These are phyloP conservation scores for Sinelater perroti DNA, from an alignment of 2,888 invertebrate genomes.

Conservation along the genomic window DNA sequence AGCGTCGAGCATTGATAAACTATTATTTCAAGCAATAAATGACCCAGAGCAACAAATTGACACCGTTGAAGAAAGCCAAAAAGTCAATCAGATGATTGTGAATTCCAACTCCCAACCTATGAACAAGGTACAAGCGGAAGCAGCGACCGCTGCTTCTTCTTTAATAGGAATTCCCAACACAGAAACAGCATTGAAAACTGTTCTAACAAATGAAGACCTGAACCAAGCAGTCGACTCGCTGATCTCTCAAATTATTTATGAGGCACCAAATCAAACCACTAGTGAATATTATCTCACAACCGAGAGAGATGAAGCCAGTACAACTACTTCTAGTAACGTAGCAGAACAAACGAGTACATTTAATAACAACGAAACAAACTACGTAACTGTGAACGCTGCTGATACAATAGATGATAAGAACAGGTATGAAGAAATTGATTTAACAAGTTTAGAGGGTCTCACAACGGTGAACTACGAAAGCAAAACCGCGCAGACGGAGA, in stretches of 20 bases:
- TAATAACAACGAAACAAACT: not conserved
- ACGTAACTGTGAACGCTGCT: not conserved
- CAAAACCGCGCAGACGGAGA: conserved; percentile 10
- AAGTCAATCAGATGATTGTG: conserved; percentile 45
- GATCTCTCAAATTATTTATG: conserved; percentile 49
- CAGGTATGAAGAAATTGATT: conserved; percentile 26
- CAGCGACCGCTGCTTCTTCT: conserved; percentile 47
- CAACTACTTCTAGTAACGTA: not conserved
- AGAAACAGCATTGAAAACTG: not conserved
- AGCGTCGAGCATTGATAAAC: conserved; percentile 53
- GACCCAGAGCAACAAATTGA: conserved; percentile 43
- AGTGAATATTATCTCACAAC: conserved; percentile 40
- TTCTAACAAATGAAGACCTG: conserved; percentile 30
- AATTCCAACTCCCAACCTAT: conserved; percentile 45
- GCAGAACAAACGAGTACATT: not conserved
- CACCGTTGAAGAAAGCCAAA: conserved; percentile 38
- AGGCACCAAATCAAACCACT: conserved; percentile 40
- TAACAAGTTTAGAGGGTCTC: not conserved
- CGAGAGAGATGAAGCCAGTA: conserved; percentile 37
- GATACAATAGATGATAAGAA: conserved; percentile 14
- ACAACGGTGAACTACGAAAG: conserved; percentile 7
- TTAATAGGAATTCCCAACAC: conserved; percentile 35
- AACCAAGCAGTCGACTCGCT: conserved; percentile 50
- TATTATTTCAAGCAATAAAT: conserved; percentile 53
- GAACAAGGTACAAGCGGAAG: conserved; percentile 44